phyloP scores from a whole-genome alignment of 2,113 vertebrate genomes.

The Passer domesticus region DNA sequence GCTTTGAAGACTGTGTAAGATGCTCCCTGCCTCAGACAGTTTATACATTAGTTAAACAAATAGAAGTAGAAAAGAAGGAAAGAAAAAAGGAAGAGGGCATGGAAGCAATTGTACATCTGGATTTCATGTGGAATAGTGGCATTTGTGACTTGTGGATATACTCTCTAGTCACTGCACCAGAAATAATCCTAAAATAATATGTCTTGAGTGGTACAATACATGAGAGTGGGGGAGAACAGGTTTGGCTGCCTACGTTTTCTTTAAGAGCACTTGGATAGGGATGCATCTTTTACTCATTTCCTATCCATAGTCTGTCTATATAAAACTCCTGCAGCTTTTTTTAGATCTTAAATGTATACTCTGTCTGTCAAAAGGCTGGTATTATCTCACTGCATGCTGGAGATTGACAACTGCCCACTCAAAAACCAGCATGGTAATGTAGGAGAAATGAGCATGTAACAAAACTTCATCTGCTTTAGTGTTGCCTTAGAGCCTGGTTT shows the following conservation, averaged over 20 bases:
- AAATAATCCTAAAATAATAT: constrained; percentile 29
- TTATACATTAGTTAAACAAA: not conserved
- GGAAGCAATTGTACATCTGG: not conserved
- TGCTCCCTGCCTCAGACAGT: not conserved
- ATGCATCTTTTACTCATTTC: constrained; percentile 36
- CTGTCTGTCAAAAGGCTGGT: constrained; percentile 53
- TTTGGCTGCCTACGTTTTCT: not conserved
- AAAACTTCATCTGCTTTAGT: not conserved
- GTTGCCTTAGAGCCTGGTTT: not conserved
- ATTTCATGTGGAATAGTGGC: not conserved
- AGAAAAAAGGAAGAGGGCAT: not conserved
- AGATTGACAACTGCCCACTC: constrained; percentile 55
- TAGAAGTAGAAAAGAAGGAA: not conserved
- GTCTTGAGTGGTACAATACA: not conserved
- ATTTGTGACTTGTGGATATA: not conserved
- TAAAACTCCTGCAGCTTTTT: constrained; percentile 7
- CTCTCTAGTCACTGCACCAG: not conserved
- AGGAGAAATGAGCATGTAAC: not conserved
- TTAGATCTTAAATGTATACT: constrained; percentile 39
- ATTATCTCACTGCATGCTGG: constrained; percentile 1
- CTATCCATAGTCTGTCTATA: constrained; percentile 47
- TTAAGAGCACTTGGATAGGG: not conserved
- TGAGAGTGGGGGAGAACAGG: not conserved
- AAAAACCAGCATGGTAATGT: not conserved
- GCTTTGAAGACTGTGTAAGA: not conserved